phyloP scores from a whole-genome alignment of 2,797 vertebrate genomes.

The Gymnoscopelus microlampas region DNA sequence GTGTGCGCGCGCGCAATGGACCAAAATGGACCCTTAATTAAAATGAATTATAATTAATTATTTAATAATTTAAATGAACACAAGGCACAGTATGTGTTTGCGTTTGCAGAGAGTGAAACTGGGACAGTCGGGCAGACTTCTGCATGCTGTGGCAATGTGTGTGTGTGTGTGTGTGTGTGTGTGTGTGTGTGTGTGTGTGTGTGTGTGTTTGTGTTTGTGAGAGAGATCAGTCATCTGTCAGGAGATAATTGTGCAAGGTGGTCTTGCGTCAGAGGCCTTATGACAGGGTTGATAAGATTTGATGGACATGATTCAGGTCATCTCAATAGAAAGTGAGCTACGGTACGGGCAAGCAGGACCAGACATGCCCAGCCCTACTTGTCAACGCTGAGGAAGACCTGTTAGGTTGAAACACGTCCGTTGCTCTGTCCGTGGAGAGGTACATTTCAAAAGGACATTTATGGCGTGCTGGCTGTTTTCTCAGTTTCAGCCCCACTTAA shows the following conservation, averaged over 20 bases:
- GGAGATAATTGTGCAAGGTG: conserved; percentile 62
- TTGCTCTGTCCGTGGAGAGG: too few relatives aligned
- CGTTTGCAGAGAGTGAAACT: conserved; percentile 53
- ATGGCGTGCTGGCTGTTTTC: too few relatives aligned
- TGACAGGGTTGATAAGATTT: conserved; percentile 69
- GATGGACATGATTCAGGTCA: conserved; percentile 69
- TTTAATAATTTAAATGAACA: too few relatives aligned
- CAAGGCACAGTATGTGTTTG: conserved; percentile 21
- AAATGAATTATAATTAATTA: too few relatives aligned
- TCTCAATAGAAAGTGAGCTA: conserved; percentile 29
- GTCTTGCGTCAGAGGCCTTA: conserved; percentile 54
- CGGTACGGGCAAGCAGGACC: conserved; percentile 41
- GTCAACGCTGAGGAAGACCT: not conserved
- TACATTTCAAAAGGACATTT: too few relatives aligned
- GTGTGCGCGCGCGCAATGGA: not conserved
- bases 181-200: conserved; percentile 10
- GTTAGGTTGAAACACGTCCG: too few relatives aligned
- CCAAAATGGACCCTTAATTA: too few relatives aligned
- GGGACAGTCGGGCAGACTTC: conserved; percentile 44
- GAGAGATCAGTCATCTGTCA: conserved; percentile 45
- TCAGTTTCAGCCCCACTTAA: too few relatives aligned
- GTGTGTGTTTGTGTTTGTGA: conserved; percentile 24
- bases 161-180: conserved; percentile 1
- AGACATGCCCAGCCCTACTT: conserved; percentile 50
- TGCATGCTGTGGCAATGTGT: conserved; percentile 45